These are phyloP conservation scores for Brachionus calyciflorus DNA, from an alignment of 1,140 invertebrate species.

Conservation along the genomic window DNA sequence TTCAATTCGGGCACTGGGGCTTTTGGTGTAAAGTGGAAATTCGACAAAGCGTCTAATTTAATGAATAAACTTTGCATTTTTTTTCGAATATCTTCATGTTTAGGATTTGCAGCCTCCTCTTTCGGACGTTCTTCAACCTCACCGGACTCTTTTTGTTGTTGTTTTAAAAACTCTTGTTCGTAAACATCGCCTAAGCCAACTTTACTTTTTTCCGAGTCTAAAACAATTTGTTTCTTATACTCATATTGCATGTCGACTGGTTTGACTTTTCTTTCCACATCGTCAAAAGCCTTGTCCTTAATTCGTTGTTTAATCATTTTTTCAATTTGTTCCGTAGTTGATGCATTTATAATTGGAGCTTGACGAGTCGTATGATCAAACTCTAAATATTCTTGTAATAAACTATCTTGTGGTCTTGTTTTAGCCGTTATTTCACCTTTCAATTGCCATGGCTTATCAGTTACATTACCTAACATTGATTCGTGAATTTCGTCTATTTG, in stretches of 20 bases:
- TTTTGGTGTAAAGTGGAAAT: conserved; percentile 90
- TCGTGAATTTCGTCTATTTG: conserved; percentile 77
- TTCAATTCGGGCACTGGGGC: conserved; percentile 76
- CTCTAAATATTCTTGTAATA: conserved; percentile 83
- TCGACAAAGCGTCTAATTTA: conserved; percentile 85
- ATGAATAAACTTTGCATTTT: conserved; percentile 75
- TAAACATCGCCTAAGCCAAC: conserved; percentile 89
- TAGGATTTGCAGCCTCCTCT: conserved; percentile 66
- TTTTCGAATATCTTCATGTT: conserved; percentile 70
- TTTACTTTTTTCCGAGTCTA: conserved; percentile 94
- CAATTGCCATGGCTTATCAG: conserved; percentile 85
- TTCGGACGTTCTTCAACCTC: conserved; percentile 59
- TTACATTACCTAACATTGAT: conserved; percentile 63
- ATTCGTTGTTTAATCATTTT: conserved; percentile 85
- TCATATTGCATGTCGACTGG: conserved; percentile 76
- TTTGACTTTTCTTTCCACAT: conserved; percentile 85
- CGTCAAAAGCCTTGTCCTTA: conserved; percentile 87
- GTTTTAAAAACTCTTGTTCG: conserved; percentile 81
- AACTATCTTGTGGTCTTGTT: conserved; percentile 80
- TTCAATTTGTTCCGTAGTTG: conserved; percentile 80
- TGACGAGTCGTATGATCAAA: conserved; percentile 76
- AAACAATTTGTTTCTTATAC: conserved; percentile 81
- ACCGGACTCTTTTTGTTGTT: conserved; percentile 53
- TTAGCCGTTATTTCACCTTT: conserved; percentile 78
- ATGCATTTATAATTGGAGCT: conserved; percentile 83